Evolutionary conservation across 2,113 vertebrate species (phyloP).

Genomic region (Ovis aries): DNA sequence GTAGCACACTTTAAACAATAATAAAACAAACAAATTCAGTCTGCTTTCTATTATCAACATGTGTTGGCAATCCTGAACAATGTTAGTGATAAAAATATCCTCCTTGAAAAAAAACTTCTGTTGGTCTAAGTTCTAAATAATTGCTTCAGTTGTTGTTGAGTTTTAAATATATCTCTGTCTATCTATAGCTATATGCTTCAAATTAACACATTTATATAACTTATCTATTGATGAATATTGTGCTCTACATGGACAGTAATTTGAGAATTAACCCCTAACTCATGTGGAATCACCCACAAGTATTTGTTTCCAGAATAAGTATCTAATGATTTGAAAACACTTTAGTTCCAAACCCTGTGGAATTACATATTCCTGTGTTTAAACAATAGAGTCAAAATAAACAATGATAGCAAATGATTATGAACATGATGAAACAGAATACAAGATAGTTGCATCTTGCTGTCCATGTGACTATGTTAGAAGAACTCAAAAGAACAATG

Average conservation of each 20-base stretch:
- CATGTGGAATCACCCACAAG: not conserved
- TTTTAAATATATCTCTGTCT: not conserved
- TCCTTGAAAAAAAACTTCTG: not conserved
- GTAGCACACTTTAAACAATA: not conserved
- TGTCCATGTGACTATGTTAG: not conserved
- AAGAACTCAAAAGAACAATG: not conserved
- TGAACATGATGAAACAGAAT: not conserved
- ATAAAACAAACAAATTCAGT: not conserved
- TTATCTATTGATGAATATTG: not conserved
- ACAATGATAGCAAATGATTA: not conserved
- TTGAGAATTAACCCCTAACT: constrained; percentile 23
- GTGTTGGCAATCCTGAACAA: not conserved
- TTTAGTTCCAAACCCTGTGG: not conserved
- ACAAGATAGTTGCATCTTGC: not conserved
- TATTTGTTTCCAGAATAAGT: not conserved
- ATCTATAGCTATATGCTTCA: not conserved
- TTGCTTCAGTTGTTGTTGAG: not conserved
- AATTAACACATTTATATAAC: constrained; percentile 10
- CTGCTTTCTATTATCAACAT: constrained; percentile 14
- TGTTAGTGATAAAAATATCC: not conserved
- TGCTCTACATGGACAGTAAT: constrained; percentile 7
- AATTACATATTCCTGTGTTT: not conserved
- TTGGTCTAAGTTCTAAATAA: constrained; percentile 27
- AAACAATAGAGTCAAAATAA: constrained; percentile 9
- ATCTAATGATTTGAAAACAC: not conserved